Evolutionary conservation across 2,113 vertebrate species (phyloP), one percentile per base, ranked within the genome.

Genomic region (Cryptotis parvus): DNA sequence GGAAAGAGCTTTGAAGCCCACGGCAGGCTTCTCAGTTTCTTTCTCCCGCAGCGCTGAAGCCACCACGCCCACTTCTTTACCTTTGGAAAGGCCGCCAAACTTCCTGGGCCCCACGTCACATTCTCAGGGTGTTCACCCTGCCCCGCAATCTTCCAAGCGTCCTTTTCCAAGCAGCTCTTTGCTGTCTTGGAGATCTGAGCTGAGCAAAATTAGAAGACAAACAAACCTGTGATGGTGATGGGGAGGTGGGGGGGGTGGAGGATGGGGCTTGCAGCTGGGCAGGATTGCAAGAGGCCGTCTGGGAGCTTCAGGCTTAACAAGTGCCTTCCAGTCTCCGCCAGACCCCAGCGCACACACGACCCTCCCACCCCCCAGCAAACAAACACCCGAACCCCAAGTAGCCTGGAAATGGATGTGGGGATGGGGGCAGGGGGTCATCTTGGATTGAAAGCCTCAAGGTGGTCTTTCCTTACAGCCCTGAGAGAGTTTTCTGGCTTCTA

Each of bases 221-320:
- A n/a, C n/a, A n/a, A n/a, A n/a, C n/a, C n/a, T n/a, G n/a, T n/a
- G n/a, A n/a, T n/a, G n/a, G n/a, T n/a, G n/a, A n/a, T n/a, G 68
- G 29, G 26, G 22, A 31, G 68, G 52, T 26, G 1, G 26, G 8
- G 33, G 63, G 6, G 26, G 7, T 12, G 9, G 18, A 20, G 58
- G 58, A n/a, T n/a, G 4, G 58, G 45, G 45, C 10, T 49, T 2
- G 52, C 33, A 37, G 77, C 63, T 70, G 4, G 41, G n/a, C n/a
- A n/a, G n/a, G n/a, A n/a, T n/a, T n/a, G n/a, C n/a, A n/a, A n/a
- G n/a, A n/a, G n/a, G n/a, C n/a, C n/a, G n/a, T n/a, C n/a, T n/a
- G n/a, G 78, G 39, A 26, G 61, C 6, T 0, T n/a, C 10, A 22
- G 5, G 0, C 1, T 83, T 95, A 96, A 96, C 96, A 96, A 95